Evolutionary conservation across 2,797 vertebrate genomes (phyloP).

Genomic region (Pitangus sulphuratus): DNA sequence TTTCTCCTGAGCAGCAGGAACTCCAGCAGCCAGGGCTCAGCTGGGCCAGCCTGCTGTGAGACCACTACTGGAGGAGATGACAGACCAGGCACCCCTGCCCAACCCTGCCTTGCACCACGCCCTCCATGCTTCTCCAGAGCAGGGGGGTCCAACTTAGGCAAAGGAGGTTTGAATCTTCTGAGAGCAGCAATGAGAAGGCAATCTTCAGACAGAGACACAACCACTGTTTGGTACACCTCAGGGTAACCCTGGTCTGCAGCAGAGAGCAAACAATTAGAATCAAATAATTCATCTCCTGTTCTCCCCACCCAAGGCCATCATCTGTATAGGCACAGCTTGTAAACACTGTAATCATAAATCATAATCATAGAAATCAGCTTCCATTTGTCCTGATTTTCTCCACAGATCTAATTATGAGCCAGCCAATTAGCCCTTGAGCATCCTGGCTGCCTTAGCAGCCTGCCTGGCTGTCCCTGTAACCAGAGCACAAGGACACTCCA

Average conservation of each 20-base stretch:
- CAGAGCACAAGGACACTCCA: neutral
- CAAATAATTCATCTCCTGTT: neutral
- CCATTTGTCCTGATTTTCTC: neutral
- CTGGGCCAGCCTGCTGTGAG: neutral
- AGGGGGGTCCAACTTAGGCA: neutral
- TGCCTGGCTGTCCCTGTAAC: neutral
- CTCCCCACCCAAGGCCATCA: neutral
- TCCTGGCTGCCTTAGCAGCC: neutral
- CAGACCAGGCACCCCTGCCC: neutral
- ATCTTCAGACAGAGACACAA: neutral
- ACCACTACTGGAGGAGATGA: neutral
- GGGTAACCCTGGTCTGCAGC: neutral
- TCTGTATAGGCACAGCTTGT: neutral
- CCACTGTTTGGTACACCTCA: neutral
- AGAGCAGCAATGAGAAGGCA: neutral
- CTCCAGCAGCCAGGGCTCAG: neutral
- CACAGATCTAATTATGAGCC: neutral
- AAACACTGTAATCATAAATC: neutral
- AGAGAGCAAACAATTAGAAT: neutral
- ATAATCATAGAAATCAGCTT: neutral
- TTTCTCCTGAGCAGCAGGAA: neutral
- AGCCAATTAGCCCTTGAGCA: neutral
- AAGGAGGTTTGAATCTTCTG: neutral
- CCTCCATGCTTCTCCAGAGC: fast-evolving
- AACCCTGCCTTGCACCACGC: neutral